Conservation (phyloP, 2,113 vertebrate genomes). For the Mugil cephalus region DNA sequence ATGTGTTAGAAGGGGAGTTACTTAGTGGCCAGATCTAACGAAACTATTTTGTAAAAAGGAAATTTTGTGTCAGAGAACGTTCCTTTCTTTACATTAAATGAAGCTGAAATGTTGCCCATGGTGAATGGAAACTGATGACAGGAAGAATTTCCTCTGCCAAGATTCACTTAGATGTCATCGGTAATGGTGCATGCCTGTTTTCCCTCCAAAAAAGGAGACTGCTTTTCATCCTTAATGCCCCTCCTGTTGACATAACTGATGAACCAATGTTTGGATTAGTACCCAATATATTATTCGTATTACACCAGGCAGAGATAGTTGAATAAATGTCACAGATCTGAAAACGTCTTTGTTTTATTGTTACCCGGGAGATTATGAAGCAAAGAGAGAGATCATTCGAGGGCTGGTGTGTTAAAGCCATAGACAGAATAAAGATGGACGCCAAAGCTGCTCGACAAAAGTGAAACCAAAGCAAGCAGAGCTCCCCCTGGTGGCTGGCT, state of each 20-base stretch:
- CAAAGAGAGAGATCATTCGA: background rate
- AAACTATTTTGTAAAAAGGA: background rate
- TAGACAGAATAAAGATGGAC: no score
- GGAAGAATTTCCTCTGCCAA: constrained; percentile 33
- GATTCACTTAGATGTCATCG: constrained; percentile 37
- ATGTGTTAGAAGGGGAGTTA: background rate
- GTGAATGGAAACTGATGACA: constrained; percentile 22
- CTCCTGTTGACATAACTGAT: constrained; percentile 26
- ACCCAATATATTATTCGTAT: constrained; percentile 17
- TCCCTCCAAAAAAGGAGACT: constrained; percentile 6
- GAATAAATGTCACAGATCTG: constrained; percentile 22
- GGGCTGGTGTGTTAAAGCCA: background rate
- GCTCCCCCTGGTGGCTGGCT: no score
- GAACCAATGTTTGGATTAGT: constrained; percentile 32
- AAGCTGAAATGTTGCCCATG: constrained; percentile 12
- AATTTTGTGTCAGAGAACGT: constrained; percentile 10
- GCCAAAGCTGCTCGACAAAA: no score
- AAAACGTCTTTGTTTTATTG: constrained; percentile 25
- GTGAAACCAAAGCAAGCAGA: no score
- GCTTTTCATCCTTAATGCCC: constrained; percentile 22
- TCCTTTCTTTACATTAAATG: constrained; percentile 34
- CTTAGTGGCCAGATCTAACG: no score
- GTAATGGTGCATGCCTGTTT: constrained; percentile 39
- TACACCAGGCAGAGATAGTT: background rate
- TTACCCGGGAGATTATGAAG: background rate